A percentile compares a stretch with the other conserved stretches of the same genome.
Conservation (phyloP, 2,797 vertebrate genomes). For the Acanthis flammea region DNA sequence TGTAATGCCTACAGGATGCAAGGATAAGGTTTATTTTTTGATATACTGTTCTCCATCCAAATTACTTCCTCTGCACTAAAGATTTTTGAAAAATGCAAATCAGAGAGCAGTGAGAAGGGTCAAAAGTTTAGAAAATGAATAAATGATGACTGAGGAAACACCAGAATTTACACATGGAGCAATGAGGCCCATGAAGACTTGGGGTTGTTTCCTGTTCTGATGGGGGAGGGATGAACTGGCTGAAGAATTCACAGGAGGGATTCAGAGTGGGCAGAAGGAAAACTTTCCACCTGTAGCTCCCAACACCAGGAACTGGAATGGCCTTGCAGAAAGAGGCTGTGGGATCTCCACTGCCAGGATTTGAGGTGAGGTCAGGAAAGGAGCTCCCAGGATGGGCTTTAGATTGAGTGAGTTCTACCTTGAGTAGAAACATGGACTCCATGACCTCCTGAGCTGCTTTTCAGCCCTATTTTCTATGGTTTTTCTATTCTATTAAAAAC, state of each 20-base stretch:
- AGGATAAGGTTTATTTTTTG: background rate
- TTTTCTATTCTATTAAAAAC: constrained; percentile 59
- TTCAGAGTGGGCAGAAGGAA: background rate
- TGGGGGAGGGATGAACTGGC: background rate
- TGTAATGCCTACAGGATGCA: background rate
- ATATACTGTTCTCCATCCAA: background rate
- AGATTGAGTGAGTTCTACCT: constrained; percentile 25
- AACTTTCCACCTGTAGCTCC: constrained; percentile 2
- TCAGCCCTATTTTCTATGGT: constrained; percentile 55
- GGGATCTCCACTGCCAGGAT: constrained; percentile 6
- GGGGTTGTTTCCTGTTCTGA: background rate
- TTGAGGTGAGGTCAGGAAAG: background rate
- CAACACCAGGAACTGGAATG: background rate
- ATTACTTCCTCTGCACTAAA: background rate
- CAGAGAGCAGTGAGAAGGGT: background rate
- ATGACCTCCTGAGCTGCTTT: constrained; percentile 62
- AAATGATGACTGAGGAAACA: background rate
- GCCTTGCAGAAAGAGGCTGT: background rate
- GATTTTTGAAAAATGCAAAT: background rate
- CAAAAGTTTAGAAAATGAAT: background rate
- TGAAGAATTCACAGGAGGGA: background rate
- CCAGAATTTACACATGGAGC: background rate
- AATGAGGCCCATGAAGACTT: background rate
- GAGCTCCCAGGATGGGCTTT: background rate
- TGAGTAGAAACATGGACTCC: constrained; percentile 8